Evolutionary conservation across 2,797 vertebrate genomes (phyloP).

Genomic region (Leptoclinus maculatus): DNA sequence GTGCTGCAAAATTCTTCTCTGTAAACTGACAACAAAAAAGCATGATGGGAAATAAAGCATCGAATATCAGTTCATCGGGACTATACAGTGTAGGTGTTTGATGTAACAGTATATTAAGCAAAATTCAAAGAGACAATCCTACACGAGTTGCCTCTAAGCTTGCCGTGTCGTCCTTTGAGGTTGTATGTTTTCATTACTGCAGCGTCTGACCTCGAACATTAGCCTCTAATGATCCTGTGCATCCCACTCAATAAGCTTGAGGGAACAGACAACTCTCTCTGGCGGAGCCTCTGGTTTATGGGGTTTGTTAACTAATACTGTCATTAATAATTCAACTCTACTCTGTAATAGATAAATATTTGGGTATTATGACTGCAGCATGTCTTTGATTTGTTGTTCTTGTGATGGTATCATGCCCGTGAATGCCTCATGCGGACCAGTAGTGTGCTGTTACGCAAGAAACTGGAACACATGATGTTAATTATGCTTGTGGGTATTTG

Average conservation of each 20-base stretch:
- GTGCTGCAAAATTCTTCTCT: not conserved
- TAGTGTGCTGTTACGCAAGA: constrained; percentile 7
- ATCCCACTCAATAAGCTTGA: constrained; percentile 50
- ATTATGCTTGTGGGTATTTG: not conserved
- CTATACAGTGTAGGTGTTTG: constrained; percentile 5
- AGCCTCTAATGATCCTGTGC: constrained; percentile 64
- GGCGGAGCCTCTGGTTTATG: constrained; percentile 30
- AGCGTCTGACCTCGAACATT: constrained; percentile 57
- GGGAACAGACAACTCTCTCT: constrained; percentile 47
- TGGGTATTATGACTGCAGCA: not conserved
- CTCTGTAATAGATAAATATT: constrained; percentile 49
- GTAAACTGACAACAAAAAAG: not conserved
- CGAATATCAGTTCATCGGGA: not conserved
- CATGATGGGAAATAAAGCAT: not conserved
- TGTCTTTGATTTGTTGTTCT: constrained; percentile 5
- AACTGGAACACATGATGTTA: not conserved
- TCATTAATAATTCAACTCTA: constrained; percentile 60
- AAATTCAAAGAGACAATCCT: constrained; percentile 24
- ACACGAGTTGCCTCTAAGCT: constrained; percentile 22
- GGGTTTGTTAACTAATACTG: constrained; percentile 53
- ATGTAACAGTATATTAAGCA: constrained; percentile 9
- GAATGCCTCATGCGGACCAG: constrained; percentile 1
- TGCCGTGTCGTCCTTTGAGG: constrained; percentile 29
- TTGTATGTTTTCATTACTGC: constrained; percentile 61
- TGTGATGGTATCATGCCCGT: not conserved